phyloP scores from a whole-genome alignment of 2,797 vertebrate genomes.

The Falco columbarius region DNA sequence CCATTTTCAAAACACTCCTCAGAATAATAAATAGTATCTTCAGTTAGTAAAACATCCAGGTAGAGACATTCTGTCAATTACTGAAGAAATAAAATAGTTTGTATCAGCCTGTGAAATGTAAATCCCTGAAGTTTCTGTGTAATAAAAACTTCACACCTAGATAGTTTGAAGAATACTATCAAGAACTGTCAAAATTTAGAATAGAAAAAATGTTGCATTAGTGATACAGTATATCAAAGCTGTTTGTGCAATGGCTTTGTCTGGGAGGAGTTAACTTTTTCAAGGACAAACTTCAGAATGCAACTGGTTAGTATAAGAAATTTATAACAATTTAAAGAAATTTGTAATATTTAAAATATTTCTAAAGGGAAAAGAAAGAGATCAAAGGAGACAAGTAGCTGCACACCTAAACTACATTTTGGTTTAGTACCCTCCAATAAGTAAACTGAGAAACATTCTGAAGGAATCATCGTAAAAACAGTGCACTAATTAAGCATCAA shows the following conservation, averaged over 20 bases:
- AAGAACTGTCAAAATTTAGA: background rate
- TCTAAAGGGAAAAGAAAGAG: background rate
- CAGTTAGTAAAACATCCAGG: background rate
- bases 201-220: background rate
- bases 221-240: background rate
- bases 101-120: background rate
- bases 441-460: background rate
- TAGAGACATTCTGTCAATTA: background rate
- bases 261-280: background rate
- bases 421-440: background rate
- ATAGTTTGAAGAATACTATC: background rate
- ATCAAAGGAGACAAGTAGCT: background rate
- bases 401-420: background rate
- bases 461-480: background rate
- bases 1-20: background rate
- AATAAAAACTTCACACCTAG: background rate
- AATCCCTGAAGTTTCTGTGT: background rate
- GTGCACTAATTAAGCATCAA: background rate
- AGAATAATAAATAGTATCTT: background rate
- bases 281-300: background rate
- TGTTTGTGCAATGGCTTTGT: background rate
- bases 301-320: background rate
- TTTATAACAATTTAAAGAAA: background rate
- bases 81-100: background rate
- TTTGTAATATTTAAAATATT: background rate